Percentiles rank a stretch among this genome's conserved stretches.
phyloP scores from a whole-genome alignment of 2,797 vertebrate species.

The Myotis findleyi region DNA sequence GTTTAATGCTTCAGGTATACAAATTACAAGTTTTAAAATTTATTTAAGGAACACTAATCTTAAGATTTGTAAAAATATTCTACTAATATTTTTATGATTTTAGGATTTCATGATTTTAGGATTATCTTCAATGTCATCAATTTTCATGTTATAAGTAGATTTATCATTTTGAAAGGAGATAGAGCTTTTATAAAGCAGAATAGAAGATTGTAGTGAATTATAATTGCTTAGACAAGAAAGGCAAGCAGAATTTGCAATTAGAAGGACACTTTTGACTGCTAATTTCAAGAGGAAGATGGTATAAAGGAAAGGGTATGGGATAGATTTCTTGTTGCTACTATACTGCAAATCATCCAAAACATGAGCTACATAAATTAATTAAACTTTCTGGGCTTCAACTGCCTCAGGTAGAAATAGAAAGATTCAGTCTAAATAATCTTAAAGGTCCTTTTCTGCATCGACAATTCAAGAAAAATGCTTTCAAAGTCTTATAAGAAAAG shows the following conservation, averaged over 20 bases:
- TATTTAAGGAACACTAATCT: neutral
- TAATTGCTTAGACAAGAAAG: neutral
- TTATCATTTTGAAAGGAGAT: conserved; percentile 19
- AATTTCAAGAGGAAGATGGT: neutral
- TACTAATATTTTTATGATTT: neutral
- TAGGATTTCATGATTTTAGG: neutral
- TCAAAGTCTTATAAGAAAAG: conserved; percentile 15
- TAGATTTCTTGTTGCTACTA: neutral
- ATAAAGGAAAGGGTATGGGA: neutral
- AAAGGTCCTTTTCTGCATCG: neutral
- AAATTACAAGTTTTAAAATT: neutral
- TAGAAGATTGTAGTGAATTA: neutral
- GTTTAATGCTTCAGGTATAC: neutral
- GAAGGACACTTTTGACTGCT: neutral
- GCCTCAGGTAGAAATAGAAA: neutral
- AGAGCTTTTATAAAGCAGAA: neutral
- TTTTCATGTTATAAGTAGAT: conserved; percentile 3
- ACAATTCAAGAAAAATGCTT: conserved; percentile 8
- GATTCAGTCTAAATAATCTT: neutral
- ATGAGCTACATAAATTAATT: neutral
- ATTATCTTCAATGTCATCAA: neutral
- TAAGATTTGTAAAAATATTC: neutral
- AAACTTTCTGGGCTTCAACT: neutral
- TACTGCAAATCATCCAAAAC: neutral
- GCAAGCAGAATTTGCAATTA: neutral